Evolutionary conservation across 1,140 invertebrate genomes (phyloP), one percentile per base, ranked within the genome.

Genomic region (Schlechtendalia chinensis): DNA sequence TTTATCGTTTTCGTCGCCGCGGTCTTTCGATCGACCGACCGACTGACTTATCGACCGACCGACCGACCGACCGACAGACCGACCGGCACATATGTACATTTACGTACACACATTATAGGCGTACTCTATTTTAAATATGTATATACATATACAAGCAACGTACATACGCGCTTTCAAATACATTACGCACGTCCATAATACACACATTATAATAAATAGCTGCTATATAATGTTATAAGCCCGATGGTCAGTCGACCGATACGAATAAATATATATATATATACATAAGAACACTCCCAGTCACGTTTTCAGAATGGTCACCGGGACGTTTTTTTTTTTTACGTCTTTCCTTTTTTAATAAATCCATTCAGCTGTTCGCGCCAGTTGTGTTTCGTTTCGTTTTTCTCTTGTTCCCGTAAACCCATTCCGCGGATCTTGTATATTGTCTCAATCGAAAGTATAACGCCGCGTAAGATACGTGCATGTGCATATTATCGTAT

Each of bases 281-380:
- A 39, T 39, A 39, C 8, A 39, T 39, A 39, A 39, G 3, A 53
- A 77, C 74, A 61, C 56, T 77, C 74, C 58, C 74, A 61, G 74
- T 77, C 74, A 77, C 74, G 74, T 77, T 77, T 77, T 39, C 74
- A 39, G 53, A 74, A 14, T 50, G 14, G 74, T 61, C 56, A 59
- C 19, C 32, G 1, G n/a, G 50, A 14, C 5, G 54, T 77, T 59
- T 4, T 39, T 39, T 39, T 39, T 39, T 39, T 4, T n/a, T n/a
- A n/a, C n/a, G n/a, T n/a, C n/a, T n/a, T n/a, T n/a, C n/a, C n/a
- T n/a, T 39, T 39, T 75, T 77, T 39, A 77, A 58, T 77, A 77
- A 54, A 59, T 29, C 74, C 32, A 77, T 77, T 77, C 72, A 39
- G 16, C 53, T n/a, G 71, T 50, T 69, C 47, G 8, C 24, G 22